Percentiles rank a stretch among this genome's conserved stretches.
Evolutionary conservation across 2,797 vertebrate genomes (phyloP).

Genomic region (Australoheros facetus): DNA sequence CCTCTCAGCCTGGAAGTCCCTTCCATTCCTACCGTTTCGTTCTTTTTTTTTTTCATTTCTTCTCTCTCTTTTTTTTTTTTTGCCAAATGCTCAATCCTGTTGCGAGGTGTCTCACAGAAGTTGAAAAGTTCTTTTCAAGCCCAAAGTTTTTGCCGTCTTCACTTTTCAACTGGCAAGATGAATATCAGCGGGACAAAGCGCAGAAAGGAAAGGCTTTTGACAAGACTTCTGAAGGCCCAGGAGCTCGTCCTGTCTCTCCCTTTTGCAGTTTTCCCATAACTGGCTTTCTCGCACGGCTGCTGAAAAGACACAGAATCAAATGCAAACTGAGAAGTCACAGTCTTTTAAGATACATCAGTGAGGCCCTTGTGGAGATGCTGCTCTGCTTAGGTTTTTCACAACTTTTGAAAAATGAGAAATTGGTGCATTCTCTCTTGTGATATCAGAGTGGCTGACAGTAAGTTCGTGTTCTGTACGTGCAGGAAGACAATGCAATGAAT

Average conservation of each 20-base stretch:
- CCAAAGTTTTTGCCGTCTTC: conserved; percentile 75
- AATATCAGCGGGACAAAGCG: conserved; percentile 81
- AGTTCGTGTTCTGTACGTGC: conserved; percentile 64
- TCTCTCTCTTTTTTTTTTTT: conserved; percentile 6
- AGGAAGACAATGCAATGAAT: conserved; percentile 34
- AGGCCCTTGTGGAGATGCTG: conserved; percentile 75
- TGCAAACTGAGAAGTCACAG: conserved; percentile 78
- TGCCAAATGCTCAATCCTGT: conserved; percentile 76
- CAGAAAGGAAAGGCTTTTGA: conserved; percentile 77
- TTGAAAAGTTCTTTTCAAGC: conserved; percentile 80
- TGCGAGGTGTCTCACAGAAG: conserved; percentile 76
- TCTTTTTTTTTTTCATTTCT: conserved; percentile 5
- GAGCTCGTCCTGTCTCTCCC: conserved; percentile 78
- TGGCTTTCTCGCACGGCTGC: conserved; percentile 73
- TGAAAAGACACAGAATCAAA: conserved; percentile 79
- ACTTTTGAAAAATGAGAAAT: conserved; percentile 75
- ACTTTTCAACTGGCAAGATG: conserved; percentile 80
- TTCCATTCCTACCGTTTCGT: conserved; percentile 68
- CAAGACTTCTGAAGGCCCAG: conserved; percentile 78
- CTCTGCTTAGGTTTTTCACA: conserved; percentile 74
- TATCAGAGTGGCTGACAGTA: conserved; percentile 70
- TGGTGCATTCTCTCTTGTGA: conserved; percentile 67
- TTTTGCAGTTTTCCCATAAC: conserved; percentile 76
- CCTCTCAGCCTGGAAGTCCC: conserved; percentile 63
- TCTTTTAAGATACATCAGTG: conserved; percentile 81